Evolutionary conservation across 2,797 vertebrate species (phyloP).

Genomic region (Adelosebastes latens): DNA sequence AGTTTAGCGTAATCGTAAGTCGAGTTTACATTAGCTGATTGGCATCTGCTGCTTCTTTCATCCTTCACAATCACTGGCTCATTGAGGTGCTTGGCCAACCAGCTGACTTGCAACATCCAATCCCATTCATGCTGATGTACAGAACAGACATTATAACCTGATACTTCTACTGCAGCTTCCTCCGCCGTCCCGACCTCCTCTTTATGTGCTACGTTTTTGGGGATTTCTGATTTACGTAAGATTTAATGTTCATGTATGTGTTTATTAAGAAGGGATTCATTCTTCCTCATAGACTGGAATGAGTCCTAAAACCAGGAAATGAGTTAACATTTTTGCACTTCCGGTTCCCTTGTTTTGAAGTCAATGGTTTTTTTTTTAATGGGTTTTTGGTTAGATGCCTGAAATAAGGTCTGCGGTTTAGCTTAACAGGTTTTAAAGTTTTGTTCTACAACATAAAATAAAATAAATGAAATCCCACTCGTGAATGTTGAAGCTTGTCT

Average conservation of each 20-base stretch:
- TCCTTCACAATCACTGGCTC: slow-evolving; percentile 2
- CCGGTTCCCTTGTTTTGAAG: no score
- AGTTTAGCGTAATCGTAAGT: not conserved
- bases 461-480: no score
- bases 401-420: no score
- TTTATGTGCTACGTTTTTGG: not conserved
- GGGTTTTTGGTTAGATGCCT: no score
- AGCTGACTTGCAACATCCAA: not conserved
- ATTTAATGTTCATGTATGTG: not conserved
- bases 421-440: no score
- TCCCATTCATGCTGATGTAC: not conserved
- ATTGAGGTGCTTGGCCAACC: not conserved
- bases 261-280: not conserved
- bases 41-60: not conserved
- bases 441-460: no score
- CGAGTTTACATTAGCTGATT: not conserved
- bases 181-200: not conserved
- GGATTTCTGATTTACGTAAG: not conserved
- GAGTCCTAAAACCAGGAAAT: no score
- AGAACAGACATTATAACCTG: not conserved
- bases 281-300: not conserved
- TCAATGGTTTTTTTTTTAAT: no score
- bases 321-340: no score
- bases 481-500: no score
- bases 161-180: not conserved